A percentile compares a stretch with the other conserved stretches of the same genome.
phyloP scores from a whole-genome alignment of 2,888 invertebrate genomes.

The Lobophora halterata region DNA sequence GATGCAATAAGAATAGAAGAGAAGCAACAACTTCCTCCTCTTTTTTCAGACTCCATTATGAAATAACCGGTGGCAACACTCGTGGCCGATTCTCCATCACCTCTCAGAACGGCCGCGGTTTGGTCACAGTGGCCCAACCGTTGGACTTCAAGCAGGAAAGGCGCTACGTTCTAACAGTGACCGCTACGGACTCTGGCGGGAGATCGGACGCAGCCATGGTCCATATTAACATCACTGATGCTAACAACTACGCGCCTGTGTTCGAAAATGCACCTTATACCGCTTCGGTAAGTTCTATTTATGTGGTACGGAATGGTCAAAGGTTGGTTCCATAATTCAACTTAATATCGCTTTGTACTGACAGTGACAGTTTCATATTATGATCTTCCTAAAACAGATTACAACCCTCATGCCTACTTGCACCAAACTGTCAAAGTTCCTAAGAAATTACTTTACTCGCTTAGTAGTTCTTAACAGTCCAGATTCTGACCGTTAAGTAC shows the following conservation, averaged over 20 bases:
- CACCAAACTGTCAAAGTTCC: too few relatives aligned
- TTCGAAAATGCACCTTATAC: constrained; percentile 97
- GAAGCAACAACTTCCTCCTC: too few relatives aligned
- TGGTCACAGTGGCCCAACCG: constrained; percentile 93
- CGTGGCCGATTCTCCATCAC: constrained; percentile 94
- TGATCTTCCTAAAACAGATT: too few relatives aligned
- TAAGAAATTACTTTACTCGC: too few relatives aligned
- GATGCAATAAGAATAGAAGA: too few relatives aligned
- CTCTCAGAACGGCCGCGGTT: constrained; percentile 92
- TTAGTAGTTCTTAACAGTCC: too few relatives aligned
- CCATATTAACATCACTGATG: constrained; percentile 95
- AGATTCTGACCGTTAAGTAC: too few relatives aligned
- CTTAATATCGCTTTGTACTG: too few relatives aligned
- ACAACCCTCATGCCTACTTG: too few relatives aligned
- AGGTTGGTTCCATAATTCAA: too few relatives aligned
- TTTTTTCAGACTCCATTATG: constrained; percentile 86
- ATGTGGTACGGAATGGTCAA: too few relatives aligned
- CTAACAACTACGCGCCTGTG: constrained; percentile 95
- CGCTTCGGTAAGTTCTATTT: constrained; percentile 81
- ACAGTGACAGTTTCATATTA: too few relatives aligned
- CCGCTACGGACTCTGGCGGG: constrained; percentile 94
- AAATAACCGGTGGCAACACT: constrained; percentile 91
- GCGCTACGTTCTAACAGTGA: constrained; percentile 91
- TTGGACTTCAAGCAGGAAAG: constrained; percentile 96
- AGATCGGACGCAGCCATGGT: constrained; percentile 93